Conservation (phyloP, 2,797 vertebrate species). For the Melanotaenia nigrans region DNA sequence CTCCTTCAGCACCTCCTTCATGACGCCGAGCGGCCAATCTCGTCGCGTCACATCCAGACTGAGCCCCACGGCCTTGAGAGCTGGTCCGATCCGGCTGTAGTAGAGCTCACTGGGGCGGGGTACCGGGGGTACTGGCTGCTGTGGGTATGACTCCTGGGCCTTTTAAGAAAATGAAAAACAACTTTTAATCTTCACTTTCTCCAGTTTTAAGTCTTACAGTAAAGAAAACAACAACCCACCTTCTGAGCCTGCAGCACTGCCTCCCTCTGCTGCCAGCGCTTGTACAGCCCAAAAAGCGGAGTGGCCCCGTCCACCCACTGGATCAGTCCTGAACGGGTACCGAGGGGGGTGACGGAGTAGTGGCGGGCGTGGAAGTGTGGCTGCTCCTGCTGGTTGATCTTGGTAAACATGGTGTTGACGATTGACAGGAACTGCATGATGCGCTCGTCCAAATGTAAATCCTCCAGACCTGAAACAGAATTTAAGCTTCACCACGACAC, state of each 20-base stretch:
- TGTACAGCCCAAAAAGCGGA: conserved; percentile 96
- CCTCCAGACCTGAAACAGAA: conserved; percentile 88
- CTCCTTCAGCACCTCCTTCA: conserved; percentile 96
- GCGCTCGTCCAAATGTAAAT: conserved; percentile 96
- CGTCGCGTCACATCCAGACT: conserved; percentile 94
- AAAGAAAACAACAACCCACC: background rate
- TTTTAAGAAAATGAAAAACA: too few species aligned
- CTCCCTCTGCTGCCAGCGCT: conserved; percentile 98
- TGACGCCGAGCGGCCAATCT: conserved; percentile 96
- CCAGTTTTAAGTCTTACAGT: too few species aligned
- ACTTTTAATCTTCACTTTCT: too few species aligned
- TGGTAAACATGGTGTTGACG: conserved; percentile 99
- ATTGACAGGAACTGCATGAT: conserved; percentile 99
- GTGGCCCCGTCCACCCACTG: conserved; percentile 99
- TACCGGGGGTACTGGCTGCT: conserved; percentile 92
- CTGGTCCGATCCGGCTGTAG: conserved; percentile 96
- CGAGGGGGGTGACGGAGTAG: conserved; percentile 96
- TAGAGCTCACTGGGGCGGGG: conserved; percentile 98
- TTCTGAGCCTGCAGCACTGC: conserved; percentile 94
- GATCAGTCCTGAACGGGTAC: conserved; percentile 95
- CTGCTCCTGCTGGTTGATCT: conserved; percentile 96
- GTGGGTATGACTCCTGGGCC: conserved; percentile 94
- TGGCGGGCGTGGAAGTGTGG: conserved; percentile 95
- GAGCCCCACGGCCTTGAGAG: conserved; percentile 93
- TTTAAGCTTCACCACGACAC: background rate